Evolutionary conservation across 2,888 invertebrate genomes (phyloP).

Genomic region (Schrankia costaestrigalis): DNA sequence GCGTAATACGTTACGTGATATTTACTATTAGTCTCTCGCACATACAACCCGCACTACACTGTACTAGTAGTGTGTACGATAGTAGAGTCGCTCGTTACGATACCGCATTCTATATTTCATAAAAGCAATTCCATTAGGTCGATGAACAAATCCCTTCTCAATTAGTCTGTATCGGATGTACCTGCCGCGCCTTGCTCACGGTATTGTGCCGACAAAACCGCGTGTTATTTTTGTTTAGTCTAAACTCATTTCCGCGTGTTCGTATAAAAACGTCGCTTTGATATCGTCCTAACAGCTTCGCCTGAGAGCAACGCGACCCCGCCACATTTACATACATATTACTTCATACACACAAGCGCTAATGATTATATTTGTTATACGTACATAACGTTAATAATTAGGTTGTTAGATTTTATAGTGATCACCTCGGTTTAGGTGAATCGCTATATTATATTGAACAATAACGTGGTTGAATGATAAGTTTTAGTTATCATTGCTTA

Average conservation of each 20-base stretch:
- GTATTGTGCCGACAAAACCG: constrained; percentile 4
- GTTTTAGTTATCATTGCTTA: no score
- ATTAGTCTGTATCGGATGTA: constrained; percentile 3
- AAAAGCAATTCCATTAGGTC: constrained; percentile 5
- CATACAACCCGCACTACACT: no score
- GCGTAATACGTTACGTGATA: no score
- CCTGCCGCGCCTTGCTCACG: constrained; percentile 3
- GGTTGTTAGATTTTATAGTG: constrained; percentile 19
- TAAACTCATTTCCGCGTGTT: constrained; percentile 8
- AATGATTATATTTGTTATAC: constrained; percentile 13
- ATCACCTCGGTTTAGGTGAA: constrained; percentile 18
- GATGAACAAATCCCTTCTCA: constrained; percentile 1
- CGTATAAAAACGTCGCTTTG: constrained; percentile 8
- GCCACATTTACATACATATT: constrained; percentile 20
- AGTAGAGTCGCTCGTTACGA: no score
- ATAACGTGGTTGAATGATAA: no score
- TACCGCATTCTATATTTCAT: constrained; percentile 1
- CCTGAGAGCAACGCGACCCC: constrained; percentile 2
- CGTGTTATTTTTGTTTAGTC: constrained; percentile 5
- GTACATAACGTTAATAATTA: constrained; percentile 16
- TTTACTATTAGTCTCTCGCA: no score
- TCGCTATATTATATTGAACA: no score
- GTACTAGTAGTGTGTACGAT: no score
- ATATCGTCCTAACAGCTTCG: constrained; percentile 9
- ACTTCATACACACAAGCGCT: constrained; percentile 8